Evolutionary conservation across 37 sponge, comb jelly and placozoan genomes (phyloP).

Genomic region (Corticium candelabrum): DNA sequence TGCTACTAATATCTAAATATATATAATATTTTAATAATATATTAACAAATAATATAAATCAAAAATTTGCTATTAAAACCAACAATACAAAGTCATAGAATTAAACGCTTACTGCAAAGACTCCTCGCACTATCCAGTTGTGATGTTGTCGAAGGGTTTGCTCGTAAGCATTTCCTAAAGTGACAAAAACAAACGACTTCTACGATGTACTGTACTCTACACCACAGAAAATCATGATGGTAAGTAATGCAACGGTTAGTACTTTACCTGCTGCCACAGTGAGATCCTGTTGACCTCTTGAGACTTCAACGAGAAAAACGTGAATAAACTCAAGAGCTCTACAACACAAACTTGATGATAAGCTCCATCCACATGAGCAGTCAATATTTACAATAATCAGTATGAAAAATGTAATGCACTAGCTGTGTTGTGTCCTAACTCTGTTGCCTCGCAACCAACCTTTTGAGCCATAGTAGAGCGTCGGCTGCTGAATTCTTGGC

Average conservation of each 20-base stretch:
- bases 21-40: too few relatives aligned
- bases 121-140: constrained; percentile 68
- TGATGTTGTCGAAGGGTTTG: constrained; percentile 45
- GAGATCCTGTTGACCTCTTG: constrained; percentile 54
- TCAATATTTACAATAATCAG: too few relatives aligned
- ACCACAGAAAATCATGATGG: too few relatives aligned
- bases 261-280: constrained; percentile 57
- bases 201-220: constrained; percentile 15
- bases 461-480: constrained; percentile 74
- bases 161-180: constrained; percentile 61
- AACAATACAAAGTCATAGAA: background rate
- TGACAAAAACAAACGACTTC: background rate
- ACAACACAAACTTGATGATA: background rate
- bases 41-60: too few relatives aligned
- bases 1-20: too few relatives aligned
- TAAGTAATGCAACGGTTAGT: too few relatives aligned
- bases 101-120: constrained; percentile 61
- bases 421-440: background rate
- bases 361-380: constrained; percentile 1
- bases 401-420: too few relatives aligned
- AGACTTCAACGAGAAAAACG: constrained; percentile 44
- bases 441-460: constrained; percentile 17
- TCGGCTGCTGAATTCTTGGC: constrained; percentile 55
- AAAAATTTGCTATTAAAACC: too few relatives aligned
- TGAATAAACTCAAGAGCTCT: constrained; percentile 72